Percentiles rank a stretch among this genome's conserved stretches.
Conservation (phyloP, 2,888 invertebrate species). For the Zootermopsis nevadensis region DNA sequence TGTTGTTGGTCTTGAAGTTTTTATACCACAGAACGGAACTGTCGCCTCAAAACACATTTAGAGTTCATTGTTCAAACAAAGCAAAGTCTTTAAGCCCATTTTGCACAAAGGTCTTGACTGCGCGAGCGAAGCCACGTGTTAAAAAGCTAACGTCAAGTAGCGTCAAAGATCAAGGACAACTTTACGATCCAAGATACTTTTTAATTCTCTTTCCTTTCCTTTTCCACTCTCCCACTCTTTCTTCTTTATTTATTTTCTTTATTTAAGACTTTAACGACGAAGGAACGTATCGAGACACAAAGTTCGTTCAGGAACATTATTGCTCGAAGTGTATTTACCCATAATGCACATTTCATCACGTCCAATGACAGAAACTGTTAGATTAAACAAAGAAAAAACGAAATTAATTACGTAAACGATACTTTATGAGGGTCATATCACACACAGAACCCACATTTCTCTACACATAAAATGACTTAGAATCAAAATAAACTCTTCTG, state of each 20-base stretch:
- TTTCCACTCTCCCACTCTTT: not conserved
- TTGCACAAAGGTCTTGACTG: not conserved
- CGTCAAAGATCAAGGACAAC: slow-evolving; percentile 40
- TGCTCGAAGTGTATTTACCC: not conserved
- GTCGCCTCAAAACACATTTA: not conserved
- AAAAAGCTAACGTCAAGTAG: slow-evolving; percentile 35
- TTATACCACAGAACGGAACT: not conserved
- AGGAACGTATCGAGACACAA: not conserved
- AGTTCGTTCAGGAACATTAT: slow-evolving; percentile 21
- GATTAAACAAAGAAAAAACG: not conserved
- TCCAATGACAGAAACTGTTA: not conserved
- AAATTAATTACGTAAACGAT: not conserved
- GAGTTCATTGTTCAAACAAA: slow-evolving; percentile 24
- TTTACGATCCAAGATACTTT: slow-evolving; percentile 38
- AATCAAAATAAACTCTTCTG: not conserved
- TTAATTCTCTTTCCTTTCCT: not conserved
- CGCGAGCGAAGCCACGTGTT: slow-evolving; percentile 36
- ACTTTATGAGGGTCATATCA: not conserved
- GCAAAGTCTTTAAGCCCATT: not conserved
- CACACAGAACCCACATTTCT: slow-evolving; percentile 19
- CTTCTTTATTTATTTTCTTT: not conserved
- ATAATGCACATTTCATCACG: not conserved
- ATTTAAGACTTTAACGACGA: not conserved
- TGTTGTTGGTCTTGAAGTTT: not conserved
- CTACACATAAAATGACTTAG: not conserved